These are phyloP conservation scores for Shinisaurus crocodilurus DNA, from an alignment of 2,113 vertebrate genomes.

Conservation along the genomic window DNA sequence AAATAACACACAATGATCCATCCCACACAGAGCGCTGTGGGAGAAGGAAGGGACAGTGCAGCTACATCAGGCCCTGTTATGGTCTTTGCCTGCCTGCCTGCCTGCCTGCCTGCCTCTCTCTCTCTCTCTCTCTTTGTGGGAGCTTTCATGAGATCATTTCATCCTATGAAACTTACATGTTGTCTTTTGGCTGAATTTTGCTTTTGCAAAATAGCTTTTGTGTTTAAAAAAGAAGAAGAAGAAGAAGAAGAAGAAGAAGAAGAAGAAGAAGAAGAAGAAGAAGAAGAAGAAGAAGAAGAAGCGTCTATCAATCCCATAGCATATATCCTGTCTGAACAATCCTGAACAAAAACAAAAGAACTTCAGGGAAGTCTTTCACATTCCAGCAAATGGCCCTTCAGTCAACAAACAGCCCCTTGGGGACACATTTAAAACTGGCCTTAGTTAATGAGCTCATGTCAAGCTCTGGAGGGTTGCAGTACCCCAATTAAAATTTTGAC, in stretches of 20 bases:
- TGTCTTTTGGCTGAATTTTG: not conserved
- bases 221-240: not conserved
- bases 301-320: not conserved
- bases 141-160: not conserved
- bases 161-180: not conserved
- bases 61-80: not conserved
- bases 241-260: not conserved
- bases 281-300: not conserved
- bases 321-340: not conserved
- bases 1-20: too few species aligned
- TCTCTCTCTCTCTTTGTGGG: not conserved
- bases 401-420: conserved; percentile 1
- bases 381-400: conserved; percentile 3
- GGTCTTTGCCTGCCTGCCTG: not conserved
- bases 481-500: conserved; percentile 16
- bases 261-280: not conserved
- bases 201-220: not conserved
- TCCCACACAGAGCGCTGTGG: too few species aligned
- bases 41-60: too few species aligned
- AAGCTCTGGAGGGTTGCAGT: conserved; percentile 11
- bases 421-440: not conserved
- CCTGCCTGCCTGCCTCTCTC: too few species aligned
- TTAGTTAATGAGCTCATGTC: not conserved
- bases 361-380: not conserved
- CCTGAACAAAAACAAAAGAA: not conserved